phyloP scores from a whole-genome alignment of 2,797 vertebrate species.

The Spheniscus humboldti region DNA sequence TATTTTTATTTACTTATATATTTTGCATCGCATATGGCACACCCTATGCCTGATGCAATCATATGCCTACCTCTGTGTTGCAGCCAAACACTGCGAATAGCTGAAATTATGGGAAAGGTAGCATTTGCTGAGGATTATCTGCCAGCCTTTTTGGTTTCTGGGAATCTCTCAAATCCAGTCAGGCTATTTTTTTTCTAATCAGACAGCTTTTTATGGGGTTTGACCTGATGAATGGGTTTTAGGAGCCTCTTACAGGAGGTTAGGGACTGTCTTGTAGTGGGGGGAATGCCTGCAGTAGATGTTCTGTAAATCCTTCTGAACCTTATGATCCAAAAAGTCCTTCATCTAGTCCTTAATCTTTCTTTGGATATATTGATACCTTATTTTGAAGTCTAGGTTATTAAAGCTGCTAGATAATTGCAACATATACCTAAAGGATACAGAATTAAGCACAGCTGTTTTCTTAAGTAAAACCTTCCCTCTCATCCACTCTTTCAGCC shows the following conservation, averaged over 20 bases:
- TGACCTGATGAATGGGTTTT: neutral
- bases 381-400: neutral
- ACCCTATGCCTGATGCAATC: neutral
- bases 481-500: conserved; percentile 48
- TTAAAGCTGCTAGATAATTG: neutral
- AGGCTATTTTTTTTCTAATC: neutral
- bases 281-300: neutral
- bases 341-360: neutral
- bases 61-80: neutral
- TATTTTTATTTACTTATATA: neutral
- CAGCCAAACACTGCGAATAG: neutral
- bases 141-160: neutral
- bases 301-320: neutral
- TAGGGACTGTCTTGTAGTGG: neutral
- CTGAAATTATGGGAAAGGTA: neutral
- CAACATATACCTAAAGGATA: neutral
- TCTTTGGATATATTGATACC: neutral
- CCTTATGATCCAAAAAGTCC: neutral
- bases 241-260: neutral
- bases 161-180: neutral
- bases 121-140: neutral
- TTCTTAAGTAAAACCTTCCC: conserved; percentile 31
- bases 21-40: neutral
- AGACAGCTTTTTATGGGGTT: neutral
- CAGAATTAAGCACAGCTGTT: neutral